Conservation (phyloP, 2,797 vertebrate species). For the Enteromius fasciolatus region DNA sequence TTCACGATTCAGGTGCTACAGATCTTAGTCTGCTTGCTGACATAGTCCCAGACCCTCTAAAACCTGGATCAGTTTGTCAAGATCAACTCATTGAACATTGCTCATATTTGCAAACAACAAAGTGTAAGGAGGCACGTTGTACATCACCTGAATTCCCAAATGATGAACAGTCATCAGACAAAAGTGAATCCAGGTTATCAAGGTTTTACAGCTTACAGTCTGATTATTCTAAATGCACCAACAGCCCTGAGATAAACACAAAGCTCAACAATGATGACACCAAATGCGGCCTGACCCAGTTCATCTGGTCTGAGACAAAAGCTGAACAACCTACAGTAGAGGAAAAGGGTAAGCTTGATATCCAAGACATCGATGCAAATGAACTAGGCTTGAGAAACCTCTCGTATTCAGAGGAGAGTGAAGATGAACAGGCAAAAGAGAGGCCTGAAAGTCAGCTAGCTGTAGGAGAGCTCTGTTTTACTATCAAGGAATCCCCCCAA, state of each 20-base stretch:
- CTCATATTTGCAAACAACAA: conserved; percentile 51
- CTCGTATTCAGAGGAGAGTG: conserved; percentile 63
- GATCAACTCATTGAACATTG: conserved; percentile 54
- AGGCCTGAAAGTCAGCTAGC: conserved; percentile 68
- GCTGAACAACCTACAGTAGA: conserved; percentile 54
- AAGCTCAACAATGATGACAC: conserved; percentile 50
- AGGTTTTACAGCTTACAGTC: conserved; percentile 64
- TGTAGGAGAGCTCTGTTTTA: conserved; percentile 70
- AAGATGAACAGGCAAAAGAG: conserved; percentile 60
- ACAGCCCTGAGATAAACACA: conserved; percentile 52
- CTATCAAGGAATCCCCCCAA: conserved; percentile 68
- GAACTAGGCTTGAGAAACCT: conserved; percentile 78
- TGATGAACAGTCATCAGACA: conserved; percentile 59
- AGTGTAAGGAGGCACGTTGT: conserved; percentile 52
- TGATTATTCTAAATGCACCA: conserved; percentile 49
- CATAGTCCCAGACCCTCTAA: conserved; percentile 61
- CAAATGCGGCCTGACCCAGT: conserved; percentile 42
- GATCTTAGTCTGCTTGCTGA: conserved; percentile 62
- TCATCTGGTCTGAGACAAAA: conserved; percentile 62
- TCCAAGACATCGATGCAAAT: conserved; percentile 68
- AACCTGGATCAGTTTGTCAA: conserved; percentile 54
- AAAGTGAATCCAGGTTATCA: conserved; percentile 67
- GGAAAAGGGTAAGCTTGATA: conserved; percentile 56
- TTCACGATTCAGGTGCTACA: conserved; percentile 62
- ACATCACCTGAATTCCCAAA: conserved; percentile 54